Conservation (phyloP, 2,113 vertebrate genomes). For the Phalacrocorax brasilianus region DNA sequence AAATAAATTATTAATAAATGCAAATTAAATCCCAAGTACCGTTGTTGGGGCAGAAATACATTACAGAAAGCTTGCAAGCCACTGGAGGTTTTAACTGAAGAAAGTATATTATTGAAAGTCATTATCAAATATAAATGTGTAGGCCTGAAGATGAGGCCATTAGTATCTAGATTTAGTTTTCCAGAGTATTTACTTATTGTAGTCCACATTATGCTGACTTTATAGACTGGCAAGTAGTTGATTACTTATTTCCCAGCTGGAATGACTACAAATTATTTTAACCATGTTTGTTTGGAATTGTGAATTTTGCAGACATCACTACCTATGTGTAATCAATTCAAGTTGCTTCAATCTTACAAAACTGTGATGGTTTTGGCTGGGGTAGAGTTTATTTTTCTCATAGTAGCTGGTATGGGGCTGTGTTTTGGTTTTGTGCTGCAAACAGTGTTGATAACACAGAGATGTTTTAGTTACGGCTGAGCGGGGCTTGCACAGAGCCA, state of each 20-base stretch:
- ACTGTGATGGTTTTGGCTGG: too few relatives aligned
- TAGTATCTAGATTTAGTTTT: background rate
- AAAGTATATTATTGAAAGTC: background rate
- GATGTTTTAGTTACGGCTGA: too few relatives aligned
- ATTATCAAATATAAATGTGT: background rate
- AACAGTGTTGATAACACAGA: too few relatives aligned
- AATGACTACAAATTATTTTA: background rate
- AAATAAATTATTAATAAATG: slow-evolving; percentile 55
- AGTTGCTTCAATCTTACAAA: background rate
- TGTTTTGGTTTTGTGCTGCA: too few relatives aligned
- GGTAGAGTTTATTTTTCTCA: too few relatives aligned
- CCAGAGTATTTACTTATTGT: background rate
- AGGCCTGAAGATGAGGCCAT: background rate
- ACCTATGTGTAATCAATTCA: background rate
- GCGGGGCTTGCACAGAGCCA: too few relatives aligned
- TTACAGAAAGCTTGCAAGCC: background rate
- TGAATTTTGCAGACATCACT: background rate
- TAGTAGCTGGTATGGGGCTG: too few relatives aligned
- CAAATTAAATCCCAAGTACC: slow-evolving; percentile 25
- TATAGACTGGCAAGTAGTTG: background rate
- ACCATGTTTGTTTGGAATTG: background rate
- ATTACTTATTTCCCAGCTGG: background rate
- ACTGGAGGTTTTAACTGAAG: background rate
- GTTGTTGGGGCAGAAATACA: slow-evolving; percentile 8
- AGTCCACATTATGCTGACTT: background rate